phyloP scores from a whole-genome alignment of 2,113 vertebrate genomes.

The human region DNA sequence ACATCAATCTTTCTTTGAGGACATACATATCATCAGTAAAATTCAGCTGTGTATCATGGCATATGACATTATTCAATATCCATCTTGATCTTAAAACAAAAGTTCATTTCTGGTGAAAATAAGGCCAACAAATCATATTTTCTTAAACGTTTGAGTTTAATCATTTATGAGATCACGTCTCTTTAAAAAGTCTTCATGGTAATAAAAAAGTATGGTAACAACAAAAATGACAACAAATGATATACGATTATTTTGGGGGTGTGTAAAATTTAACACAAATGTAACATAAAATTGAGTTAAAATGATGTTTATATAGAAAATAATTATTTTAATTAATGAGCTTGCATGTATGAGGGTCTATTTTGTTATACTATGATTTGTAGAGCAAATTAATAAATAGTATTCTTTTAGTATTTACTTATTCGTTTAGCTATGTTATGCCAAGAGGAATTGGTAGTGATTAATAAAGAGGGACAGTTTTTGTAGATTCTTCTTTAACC shows the following conservation, averaged over 20 bases:
- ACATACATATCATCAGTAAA: background rate
- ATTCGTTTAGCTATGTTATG: background rate
- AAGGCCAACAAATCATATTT: background rate
- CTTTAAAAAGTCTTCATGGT: background rate
- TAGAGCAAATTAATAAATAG: background rate
- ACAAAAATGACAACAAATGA: background rate
- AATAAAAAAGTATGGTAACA: background rate
- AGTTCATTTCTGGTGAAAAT: slow-evolving; percentile 29
- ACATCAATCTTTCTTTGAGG: background rate
- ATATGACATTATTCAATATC: background rate
- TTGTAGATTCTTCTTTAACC: background rate
- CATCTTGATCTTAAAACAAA: background rate
- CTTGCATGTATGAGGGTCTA: background rate
- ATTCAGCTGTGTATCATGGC: background rate
- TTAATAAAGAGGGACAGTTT: background rate
- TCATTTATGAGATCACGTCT: background rate
- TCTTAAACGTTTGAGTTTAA: background rate
- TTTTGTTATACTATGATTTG: background rate
- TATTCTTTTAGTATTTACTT: background rate
- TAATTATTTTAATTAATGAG: background rate
- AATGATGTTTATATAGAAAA: background rate
- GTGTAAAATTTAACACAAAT: background rate
- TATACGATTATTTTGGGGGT: background rate
- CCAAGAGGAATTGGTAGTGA: background rate
- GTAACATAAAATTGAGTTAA: background rate